phyloP scores from a whole-genome alignment of 2,113 vertebrate genomes.

The Prolemur simus region DNA sequence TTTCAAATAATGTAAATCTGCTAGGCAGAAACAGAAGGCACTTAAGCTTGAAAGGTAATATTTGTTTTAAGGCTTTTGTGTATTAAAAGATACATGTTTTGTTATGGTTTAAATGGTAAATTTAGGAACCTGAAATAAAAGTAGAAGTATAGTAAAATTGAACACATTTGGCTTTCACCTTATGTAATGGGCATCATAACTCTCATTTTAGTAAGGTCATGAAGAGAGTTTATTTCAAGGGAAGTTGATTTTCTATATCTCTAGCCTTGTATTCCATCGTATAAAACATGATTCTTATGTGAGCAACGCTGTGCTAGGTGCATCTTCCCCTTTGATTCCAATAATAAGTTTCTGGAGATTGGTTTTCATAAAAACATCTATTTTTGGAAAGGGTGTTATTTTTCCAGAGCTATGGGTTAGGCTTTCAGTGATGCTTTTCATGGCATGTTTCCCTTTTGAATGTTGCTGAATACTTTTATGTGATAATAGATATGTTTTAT shows the following conservation, averaged over 20 bases:
- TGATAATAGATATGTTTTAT: neutral
- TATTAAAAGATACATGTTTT: conserved; percentile 17
- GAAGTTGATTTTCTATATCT: neutral
- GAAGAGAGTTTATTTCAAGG: neutral
- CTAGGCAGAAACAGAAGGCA: neutral
- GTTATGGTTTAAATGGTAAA: neutral
- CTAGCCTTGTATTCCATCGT: neutral
- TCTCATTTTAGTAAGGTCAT: neutral
- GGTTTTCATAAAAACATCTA: neutral
- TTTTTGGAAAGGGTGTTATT: neutral
- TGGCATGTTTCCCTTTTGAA: neutral
- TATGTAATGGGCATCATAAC: neutral
- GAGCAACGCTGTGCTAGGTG: neutral
- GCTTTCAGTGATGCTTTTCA: neutral
- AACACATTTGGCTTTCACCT: neutral
- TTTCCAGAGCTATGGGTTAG: neutral
- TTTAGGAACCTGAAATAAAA: conserved; percentile 16
- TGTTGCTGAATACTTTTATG: conserved; percentile 20
- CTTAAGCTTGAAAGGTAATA: neutral
- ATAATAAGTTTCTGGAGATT: neutral
- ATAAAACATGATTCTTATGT: neutral
- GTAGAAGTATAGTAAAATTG: conserved; percentile 14
- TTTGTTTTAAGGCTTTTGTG: conserved; percentile 36
- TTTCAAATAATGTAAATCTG: conserved; percentile 33
- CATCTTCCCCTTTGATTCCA: neutral